Base-by-base conservation (phyloP, 2,797 vertebrate genomes). In the Coregonus suidteri region DNA sequence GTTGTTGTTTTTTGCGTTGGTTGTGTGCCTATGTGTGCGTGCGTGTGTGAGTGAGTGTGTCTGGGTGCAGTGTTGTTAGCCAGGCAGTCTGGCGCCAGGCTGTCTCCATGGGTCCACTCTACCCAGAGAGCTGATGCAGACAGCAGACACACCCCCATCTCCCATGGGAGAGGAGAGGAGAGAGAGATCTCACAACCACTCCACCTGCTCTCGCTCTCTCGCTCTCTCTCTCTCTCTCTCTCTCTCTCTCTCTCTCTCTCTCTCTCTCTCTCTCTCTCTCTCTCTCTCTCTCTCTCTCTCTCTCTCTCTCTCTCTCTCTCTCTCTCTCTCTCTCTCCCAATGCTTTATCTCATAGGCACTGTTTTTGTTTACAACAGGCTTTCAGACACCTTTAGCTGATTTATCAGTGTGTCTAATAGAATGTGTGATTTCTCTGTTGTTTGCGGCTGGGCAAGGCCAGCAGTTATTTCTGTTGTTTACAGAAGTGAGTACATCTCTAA, bases 71-170 rank as follows among this genome's bases (percentile, higher is more conserved):
- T 94, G 86, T 92, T 91, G 88, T 90, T 91, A 86, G 59, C 81
- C 81, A 88, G 83, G 83, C 82, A 76, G 93, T 92, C 93, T 96
- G 96, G 94, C 91, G 95, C 95, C 95, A 93, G 91, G 91, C 94
- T 88, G 94, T 94, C 94, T 91, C 75, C 89, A 90, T 88, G 85
- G 93, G 20, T 88, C 81, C 83, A 92, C 91, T 47, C 85, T 84
- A 79, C 82, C 82, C 85, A 65, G 71, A 56, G 77, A 68, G 79
- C 74, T 16, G 65, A 75, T 67, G n/a, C 74, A 34, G 18, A 41
- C 35, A 75, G 72, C 75, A 67, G 68, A 81, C 79, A 75, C 82
- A 79, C 25, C 59, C 59, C 7, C 20, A 11, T 20, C 7, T 62
- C 59, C 59, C 59, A 20, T 62, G 59, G 59, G 56, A 62, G n/a